phyloP scores from a whole-genome alignment of 35 echinoderm and acorn worm genomes.

The Anneissia japonica region DNA sequence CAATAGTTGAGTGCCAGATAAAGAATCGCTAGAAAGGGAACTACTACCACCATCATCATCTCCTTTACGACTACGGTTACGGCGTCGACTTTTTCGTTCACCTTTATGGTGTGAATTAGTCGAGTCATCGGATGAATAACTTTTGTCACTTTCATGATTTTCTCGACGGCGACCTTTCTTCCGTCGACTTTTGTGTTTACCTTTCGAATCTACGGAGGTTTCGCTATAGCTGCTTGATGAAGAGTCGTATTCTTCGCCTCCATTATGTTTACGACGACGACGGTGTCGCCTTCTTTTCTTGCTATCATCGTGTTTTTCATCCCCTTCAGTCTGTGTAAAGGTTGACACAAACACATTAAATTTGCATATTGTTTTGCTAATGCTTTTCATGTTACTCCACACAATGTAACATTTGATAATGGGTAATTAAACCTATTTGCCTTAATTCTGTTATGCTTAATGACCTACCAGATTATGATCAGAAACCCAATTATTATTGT shows the following conservation, averaged over 20 bases:
- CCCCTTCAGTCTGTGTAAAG: not conserved
- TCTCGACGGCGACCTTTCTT: not conserved
- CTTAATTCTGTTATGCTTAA: no score
- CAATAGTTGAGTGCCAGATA: not conserved
- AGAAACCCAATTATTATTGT: no score
- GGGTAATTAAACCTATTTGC: no score
- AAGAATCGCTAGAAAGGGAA: not conserved
- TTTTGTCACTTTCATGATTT: not conserved
- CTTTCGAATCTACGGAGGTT: not conserved
- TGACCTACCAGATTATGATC: no score
- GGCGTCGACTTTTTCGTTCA: not conserved
- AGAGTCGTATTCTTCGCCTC: not conserved
- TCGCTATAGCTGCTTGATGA: not conserved
- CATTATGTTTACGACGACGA: not conserved
- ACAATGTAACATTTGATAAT: no score
- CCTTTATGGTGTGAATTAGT: not conserved
- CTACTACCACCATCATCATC: not conserved
- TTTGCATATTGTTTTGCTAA: no score
- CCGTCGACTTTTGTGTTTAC: not conserved
- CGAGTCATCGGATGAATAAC: not conserved
- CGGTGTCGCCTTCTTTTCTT: not conserved
- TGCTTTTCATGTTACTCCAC: no score
- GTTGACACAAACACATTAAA: no score
- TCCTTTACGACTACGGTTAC: not conserved
- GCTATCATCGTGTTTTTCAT: not conserved